Evolutionary conservation across 2,888 invertebrate genomes (phyloP).

Genomic region (Dasypogon diadema): DNA sequence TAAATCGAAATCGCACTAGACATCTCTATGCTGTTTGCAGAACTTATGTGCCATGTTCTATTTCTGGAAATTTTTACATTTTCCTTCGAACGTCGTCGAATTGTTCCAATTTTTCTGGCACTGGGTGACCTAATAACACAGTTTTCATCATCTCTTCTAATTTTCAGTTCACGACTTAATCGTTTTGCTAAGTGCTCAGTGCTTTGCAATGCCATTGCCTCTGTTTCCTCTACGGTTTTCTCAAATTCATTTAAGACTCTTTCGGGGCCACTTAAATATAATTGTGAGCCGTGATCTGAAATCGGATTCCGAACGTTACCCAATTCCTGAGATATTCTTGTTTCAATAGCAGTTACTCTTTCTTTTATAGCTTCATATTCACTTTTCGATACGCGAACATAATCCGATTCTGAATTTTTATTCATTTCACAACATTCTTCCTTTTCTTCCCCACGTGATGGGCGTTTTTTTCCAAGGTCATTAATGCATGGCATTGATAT

Average conservation of each 20-base stretch:
- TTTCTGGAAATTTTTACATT: slow-evolving; percentile 71
- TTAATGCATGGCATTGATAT: slow-evolving; percentile 67
- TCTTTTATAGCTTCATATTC: slow-evolving; percentile 84
- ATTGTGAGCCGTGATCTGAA: slow-evolving; percentile 51
- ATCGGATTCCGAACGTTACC: slow-evolving; percentile 62
- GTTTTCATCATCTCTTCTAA: slow-evolving; percentile 77
- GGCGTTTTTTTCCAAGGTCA: background rate
- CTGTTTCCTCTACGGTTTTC: slow-evolving; percentile 78
- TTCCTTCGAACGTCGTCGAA: slow-evolving; percentile 80
- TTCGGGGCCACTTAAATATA: slow-evolving; percentile 69
- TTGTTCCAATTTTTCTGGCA: slow-evolving; percentile 82
- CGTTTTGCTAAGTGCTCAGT: slow-evolving; percentile 79
- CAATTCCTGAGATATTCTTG: slow-evolving; percentile 78
- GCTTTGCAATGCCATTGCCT: slow-evolving; percentile 65
- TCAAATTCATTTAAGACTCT: slow-evolving; percentile 81
- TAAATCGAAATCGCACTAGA: slow-evolving; percentile 66
- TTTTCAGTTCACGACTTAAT: slow-evolving; percentile 80
- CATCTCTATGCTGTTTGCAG: slow-evolving; percentile 50
- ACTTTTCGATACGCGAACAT: slow-evolving; percentile 78
- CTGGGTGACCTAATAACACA: slow-evolving; percentile 84
- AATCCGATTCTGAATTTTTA: slow-evolving; percentile 72
- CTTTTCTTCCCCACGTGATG: background rate
- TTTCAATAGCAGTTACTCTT: slow-evolving; percentile 80
- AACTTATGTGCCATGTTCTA: slow-evolving; percentile 75
- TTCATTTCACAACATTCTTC: background rate